Base-by-base conservation (phyloP, 2,113 vertebrate genomes). In the Leucopternis melanops region DNA sequence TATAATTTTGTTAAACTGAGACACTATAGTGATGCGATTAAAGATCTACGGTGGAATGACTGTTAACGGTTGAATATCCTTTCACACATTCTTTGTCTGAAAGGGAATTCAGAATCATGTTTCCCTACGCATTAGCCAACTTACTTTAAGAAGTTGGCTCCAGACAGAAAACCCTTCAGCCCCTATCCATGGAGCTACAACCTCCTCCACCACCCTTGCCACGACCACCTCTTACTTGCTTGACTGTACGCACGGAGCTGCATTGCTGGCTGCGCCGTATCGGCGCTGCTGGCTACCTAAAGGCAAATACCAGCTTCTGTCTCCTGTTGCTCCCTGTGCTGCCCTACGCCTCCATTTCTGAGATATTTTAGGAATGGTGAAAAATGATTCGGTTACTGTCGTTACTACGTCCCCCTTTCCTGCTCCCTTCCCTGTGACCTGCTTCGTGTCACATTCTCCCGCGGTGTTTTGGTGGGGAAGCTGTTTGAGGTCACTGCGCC, bases 261-360 rank as follows among this genome's bases (percentile, higher is more conserved):
- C 52, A 11, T 31, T 3, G 0, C 32, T 63, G 45, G 18, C 57
- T 7, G 2, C 0, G 8, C 34, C 3, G 2, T n/a, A 5, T 10
- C 44, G 25, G 32, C 72, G 17, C 58, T 44, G 11, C 32, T 69
- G 72, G 13, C 38, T 69, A 5, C 20, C 44, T 52, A 16, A 22
- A 52, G 22, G 62, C 31, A 70, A 74, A 25, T 4, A n/a, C 16
- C 34, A 77, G 6, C 32, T 55, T 67, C 45, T 45, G 16, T 13
- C 26, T 79, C 8, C 1, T 44, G 2, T 49, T 80, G 8, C 42
- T 71, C 31, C 52, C 17, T 45, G 5, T 29, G 45, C 55, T 81
- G 31, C 52, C 67, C 19, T 15, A 3, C 1, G 5, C 17, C 18
- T 88, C 27, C 10, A 2, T 40, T 45, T 58, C 66, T 67, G 34